These are phyloP conservation scores for Melanocharis versteri DNA, from an alignment of 2,113 vertebrate species.

Conservation along the genomic window DNA sequence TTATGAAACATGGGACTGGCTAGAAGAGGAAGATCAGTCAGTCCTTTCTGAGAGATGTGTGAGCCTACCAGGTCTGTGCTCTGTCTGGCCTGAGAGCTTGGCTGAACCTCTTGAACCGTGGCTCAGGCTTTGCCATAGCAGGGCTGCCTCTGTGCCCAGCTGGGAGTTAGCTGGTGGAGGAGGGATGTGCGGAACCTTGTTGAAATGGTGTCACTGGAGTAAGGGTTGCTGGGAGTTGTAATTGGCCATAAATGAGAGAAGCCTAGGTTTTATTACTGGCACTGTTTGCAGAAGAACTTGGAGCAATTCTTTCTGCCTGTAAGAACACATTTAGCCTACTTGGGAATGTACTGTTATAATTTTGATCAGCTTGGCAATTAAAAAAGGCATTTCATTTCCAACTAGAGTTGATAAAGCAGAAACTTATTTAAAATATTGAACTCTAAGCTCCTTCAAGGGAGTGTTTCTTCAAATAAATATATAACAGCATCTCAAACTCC, in stretches of 20 bases:
- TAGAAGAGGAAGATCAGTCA: background rate
- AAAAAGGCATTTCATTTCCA: background rate
- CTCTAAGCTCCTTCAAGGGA: background rate
- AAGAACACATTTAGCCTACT: background rate
- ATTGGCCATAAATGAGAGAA: background rate
- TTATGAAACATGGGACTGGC: background rate
- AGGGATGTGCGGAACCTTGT: background rate
- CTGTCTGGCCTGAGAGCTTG: background rate
- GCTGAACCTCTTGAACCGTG: background rate
- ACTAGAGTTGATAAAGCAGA: background rate
- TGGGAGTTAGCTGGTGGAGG: background rate
- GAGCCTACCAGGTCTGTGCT: background rate
- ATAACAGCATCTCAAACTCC: background rate
- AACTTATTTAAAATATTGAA: background rate
- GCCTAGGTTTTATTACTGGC: background rate
- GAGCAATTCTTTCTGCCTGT: background rate
- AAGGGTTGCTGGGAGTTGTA: background rate
- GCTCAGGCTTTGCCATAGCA: background rate
- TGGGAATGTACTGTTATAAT: background rate
- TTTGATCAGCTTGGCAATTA: background rate
- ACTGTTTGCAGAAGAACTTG: background rate
- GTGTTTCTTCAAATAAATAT: conserved; percentile 25
- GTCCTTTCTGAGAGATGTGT: background rate
- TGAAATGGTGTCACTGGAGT: background rate
- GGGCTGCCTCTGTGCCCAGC: background rate